Evolutionary conservation across 1,140 invertebrate species (phyloP), one percentile per base, ranked within the genome.

Genomic region (Pseudomyrmex gracilis): DNA sequence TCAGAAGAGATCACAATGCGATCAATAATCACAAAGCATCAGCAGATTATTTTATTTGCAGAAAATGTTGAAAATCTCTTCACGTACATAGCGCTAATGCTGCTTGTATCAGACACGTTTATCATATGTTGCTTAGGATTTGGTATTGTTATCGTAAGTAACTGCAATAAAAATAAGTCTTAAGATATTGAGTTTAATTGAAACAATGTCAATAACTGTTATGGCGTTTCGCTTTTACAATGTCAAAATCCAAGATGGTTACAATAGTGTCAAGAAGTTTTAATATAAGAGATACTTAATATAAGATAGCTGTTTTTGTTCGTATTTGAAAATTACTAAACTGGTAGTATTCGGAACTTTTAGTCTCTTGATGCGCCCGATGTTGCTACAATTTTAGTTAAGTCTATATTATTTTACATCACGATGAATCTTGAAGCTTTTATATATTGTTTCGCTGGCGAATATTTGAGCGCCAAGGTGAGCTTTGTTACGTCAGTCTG

Each of bases 71-170:
- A 80, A 0, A 70, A 24, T 20, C 51, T 80, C 13, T 80, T 34
- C 0, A 60, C 64, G 3, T 70, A 34, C 8, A 70, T 80, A 8
- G 34, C 64, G 20, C 17, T 70, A 0, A 80, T 80, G 53, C 47
- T 80, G 34, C 76, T 82, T 0, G 58, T 85, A 20, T 82, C 67
- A 7, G 53, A 82, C 7, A 82, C 74, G 3, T 9, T 82, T 1
- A 77, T 85, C 15, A 85, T 67, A 58, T 82, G 83, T n/a, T 85
- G 60, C 13, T 22, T 73, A 4, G 83, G 66, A 73, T 85, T 66
- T 45, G 1, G 73, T 49, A 82, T 85, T 0, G 77, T 22, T 1
- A 57, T 22, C 8, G 83, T 85, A 24, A 82, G 77, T 84, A 78
- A 53, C 12, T 20, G 9, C 10, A 10, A n/a, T 0, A 0, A 70